phyloP scores from a whole-genome alignment of 92 coral and sea anemone genomes.

The Siderastrea siderea region DNA sequence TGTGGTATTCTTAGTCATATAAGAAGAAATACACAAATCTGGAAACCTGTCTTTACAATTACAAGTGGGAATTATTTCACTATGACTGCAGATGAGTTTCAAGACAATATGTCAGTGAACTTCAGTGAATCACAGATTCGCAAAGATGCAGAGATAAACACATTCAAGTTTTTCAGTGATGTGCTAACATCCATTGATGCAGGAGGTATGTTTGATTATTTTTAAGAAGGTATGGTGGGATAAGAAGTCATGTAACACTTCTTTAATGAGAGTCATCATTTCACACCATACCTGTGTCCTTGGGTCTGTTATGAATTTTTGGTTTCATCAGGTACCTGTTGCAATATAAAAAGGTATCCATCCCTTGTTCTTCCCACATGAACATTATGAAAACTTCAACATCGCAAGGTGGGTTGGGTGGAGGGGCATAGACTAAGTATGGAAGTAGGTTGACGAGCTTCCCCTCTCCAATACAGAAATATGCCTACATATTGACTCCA shows the following conservation, averaged over 20 bases:
- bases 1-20: conserved; percentile 69
- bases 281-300: conserved; percentile 1
- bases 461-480: not conserved
- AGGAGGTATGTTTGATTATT: conserved; percentile 35
- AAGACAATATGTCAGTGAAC: conserved; percentile 52
- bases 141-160: conserved; percentile 69
- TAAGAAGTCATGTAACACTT: not conserved
- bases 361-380: conserved; percentile 26
- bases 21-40: conserved; percentile 60
- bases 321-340: conserved; percentile 22
- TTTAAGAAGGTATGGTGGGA: not conserved
- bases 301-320: conserved; percentile 16
- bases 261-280: not conserved
- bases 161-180: conserved; percentile 79
- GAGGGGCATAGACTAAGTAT: not conserved
- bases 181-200: conserved; percentile 49
- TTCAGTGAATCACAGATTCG: conserved; percentile 72
- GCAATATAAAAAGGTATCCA: conserved; percentile 6
- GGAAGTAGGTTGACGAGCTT: not conserved
- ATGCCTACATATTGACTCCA: not conserved
- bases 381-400: conserved; percentile 4
- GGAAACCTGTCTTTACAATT: conserved; percentile 79
- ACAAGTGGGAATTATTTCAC: conserved; percentile 60
- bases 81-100: conserved; percentile 78
- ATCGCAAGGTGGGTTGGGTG: conserved; percentile 4